Evolutionary conservation across 2,113 vertebrate species (phyloP).

Genomic region (Perognathus longimembris): DNA sequence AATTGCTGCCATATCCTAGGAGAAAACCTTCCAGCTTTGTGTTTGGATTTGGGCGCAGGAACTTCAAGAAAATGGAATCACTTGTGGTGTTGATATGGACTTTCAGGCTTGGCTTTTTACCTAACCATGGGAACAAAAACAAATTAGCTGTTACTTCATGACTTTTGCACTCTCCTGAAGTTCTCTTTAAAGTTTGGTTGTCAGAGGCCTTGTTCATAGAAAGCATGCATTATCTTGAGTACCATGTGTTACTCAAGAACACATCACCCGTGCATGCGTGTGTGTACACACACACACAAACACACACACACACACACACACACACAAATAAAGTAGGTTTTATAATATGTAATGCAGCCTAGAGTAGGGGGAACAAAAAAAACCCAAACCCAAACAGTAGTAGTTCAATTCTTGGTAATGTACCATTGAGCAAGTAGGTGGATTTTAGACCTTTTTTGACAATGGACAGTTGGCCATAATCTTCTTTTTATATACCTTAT

Average conservation of each 20-base stretch:
- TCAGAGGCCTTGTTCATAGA: background rate
- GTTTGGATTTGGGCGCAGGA: conserved; percentile 89
- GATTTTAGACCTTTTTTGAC: background rate
- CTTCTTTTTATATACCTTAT: background rate
- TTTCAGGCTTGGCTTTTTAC: conserved; percentile 93
- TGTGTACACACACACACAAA: no score
- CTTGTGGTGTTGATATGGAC: conserved; percentile 95
- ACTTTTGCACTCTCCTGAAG: background rate
- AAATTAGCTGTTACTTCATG: background rate
- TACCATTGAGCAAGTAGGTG: background rate
- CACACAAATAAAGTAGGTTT: background rate
- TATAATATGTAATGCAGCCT: background rate
- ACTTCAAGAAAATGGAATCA: conserved; percentile 95
- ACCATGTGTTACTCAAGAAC: background rate
- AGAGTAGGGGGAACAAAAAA: background rate
- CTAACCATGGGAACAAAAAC: conserved; percentile 80
- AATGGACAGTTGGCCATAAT: background rate
- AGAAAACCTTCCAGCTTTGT: conserved; percentile 95
- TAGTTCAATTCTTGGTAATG: background rate
- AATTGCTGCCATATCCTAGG: conserved; percentile 94
- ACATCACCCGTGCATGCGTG: no score
- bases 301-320: background rate
- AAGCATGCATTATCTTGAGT: background rate
- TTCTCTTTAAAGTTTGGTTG: background rate
- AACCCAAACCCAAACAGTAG: background rate